These are phyloP conservation scores for Apogon hyalosoma DNA, from an alignment of 2,797 vertebrate genomes.

Conservation along the genomic window DNA sequence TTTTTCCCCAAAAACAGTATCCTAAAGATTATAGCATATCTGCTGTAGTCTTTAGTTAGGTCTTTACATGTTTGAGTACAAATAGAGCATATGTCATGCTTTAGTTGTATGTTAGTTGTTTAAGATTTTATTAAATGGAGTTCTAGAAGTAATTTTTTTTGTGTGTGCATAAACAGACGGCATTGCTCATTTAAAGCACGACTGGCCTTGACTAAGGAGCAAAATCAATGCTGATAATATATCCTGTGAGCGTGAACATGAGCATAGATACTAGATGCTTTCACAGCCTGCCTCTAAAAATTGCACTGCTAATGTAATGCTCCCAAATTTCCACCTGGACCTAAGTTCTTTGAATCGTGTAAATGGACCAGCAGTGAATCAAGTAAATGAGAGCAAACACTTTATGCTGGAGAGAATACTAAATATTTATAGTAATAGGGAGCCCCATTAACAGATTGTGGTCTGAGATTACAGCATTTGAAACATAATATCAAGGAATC, in stretches of 20 bases:
- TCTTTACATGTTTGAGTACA: background rate
- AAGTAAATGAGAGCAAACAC: background rate
- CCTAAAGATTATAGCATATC: no score
- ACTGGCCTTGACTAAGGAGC: conserved; percentile 21
- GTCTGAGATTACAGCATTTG: conserved; percentile 29
- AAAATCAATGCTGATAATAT: conserved; percentile 20
- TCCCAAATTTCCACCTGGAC: conserved; percentile 8
- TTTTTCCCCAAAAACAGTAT: no score
- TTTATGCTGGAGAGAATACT: background rate
- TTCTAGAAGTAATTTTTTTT: conserved; percentile 24
- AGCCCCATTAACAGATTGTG: conserved; percentile 35
- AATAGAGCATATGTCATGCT: background rate
- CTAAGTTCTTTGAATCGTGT: conserved; percentile 6
- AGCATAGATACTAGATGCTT: conserved; percentile 20
- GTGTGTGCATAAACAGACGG: conserved; percentile 25
- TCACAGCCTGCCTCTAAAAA: conserved; percentile 20
- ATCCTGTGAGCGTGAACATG: conserved; percentile 13
- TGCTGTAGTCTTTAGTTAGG: no score
- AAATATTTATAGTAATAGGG: conserved; percentile 20
- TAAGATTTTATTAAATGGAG: conserved; percentile 2
- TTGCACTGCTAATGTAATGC: conserved; percentile 7
- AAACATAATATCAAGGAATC: conserved; percentile 24
- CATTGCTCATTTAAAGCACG: conserved; percentile 15
- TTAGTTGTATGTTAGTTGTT: background rate
- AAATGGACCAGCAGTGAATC: conserved; percentile 8